These are phyloP conservation scores for Leucophenga varia DNA, from an alignment of 1,140 invertebrate genomes.

Conservation along the genomic window DNA sequence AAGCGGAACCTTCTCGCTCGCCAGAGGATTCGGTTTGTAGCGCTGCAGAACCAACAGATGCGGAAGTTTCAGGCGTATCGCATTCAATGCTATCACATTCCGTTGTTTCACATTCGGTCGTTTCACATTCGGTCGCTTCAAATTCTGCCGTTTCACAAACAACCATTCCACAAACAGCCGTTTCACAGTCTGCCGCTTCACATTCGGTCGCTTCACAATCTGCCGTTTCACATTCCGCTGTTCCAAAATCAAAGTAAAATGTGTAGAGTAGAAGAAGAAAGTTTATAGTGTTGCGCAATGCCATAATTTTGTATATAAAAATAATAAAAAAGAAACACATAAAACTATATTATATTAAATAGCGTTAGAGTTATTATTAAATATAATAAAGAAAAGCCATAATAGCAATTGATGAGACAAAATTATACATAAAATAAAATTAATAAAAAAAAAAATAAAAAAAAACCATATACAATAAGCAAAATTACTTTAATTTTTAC, in stretches of 20 bases:
- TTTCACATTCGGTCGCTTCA: constrained; percentile 53
- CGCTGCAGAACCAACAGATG: constrained; percentile 66
- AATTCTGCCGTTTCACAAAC: too few species aligned
- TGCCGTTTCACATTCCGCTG: too few species aligned
- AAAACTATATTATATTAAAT: too few species aligned
- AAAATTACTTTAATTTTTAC: constrained; percentile 53
- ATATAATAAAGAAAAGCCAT: too few species aligned
- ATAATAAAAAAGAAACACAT: too few species aligned
- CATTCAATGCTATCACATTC: constrained; percentile 55
- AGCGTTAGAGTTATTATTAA: too few species aligned
- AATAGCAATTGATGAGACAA: too few species aligned
- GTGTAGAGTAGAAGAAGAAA: too few species aligned
- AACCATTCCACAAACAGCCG: too few species aligned
- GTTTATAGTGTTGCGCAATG: background rate
- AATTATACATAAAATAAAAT: too few species aligned
- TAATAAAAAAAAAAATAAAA: too few species aligned
- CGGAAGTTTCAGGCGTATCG: constrained; percentile 53
- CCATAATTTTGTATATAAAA: background rate
- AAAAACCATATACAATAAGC: constrained; percentile 7
- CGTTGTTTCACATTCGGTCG: constrained; percentile 48
- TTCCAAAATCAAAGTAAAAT: too few species aligned
- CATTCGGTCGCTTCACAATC: constrained; percentile 51
- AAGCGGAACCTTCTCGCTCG: constrained; percentile 68
- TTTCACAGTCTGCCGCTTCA: constrained; percentile 51
- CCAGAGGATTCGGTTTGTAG: constrained; percentile 74